Percentiles rank a stretch among this genome's conserved stretches.
Conservation (phyloP, 2,797 vertebrate species). For the Leptatherina wallacei region DNA sequence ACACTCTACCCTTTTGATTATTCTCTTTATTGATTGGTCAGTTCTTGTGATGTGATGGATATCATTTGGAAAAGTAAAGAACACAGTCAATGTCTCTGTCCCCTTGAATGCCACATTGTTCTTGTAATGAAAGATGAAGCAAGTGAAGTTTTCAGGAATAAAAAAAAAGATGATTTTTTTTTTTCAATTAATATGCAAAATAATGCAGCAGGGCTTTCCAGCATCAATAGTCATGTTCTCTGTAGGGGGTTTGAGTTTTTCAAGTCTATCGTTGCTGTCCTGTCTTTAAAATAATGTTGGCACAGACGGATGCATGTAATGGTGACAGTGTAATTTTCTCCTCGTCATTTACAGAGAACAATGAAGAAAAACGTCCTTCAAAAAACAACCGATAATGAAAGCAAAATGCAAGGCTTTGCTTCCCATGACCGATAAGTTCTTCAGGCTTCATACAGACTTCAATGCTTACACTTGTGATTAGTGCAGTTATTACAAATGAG, state of each 20-base stretch:
- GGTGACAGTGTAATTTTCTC: constrained; percentile 4
- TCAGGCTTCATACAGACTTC: not conserved
- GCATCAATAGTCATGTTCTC: not conserved
- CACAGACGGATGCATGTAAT: not conserved
- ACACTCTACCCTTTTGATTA: not conserved
- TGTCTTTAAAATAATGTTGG: constrained; percentile 11
- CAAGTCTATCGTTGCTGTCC: constrained; percentile 2
- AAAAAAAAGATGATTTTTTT: not conserved
- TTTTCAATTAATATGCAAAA: constrained; percentile 19
- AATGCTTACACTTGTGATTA: constrained; percentile 35
- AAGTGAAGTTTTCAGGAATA: not conserved
- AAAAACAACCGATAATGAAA: constrained; percentile 9
- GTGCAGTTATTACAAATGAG: constrained; percentile 17
- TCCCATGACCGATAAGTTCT: not conserved
- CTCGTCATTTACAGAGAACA: constrained; percentile 1
- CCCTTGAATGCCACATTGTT: not conserved
- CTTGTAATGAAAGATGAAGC: not conserved
- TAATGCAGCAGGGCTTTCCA: constrained; percentile 1
- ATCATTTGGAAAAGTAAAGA: not conserved
- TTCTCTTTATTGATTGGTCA: not conserved
- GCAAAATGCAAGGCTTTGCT: not conserved
- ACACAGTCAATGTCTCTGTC: too few species aligned
- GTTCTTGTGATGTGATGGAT: not conserved
- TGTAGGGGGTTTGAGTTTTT: not conserved
- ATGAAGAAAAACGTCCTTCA: not conserved